A percentile compares a stretch with the other conserved stretches of the same genome.
Evolutionary conservation across 2,888 invertebrate genomes (phyloP).

Genomic region (Punctoribates punctum): DNA sequence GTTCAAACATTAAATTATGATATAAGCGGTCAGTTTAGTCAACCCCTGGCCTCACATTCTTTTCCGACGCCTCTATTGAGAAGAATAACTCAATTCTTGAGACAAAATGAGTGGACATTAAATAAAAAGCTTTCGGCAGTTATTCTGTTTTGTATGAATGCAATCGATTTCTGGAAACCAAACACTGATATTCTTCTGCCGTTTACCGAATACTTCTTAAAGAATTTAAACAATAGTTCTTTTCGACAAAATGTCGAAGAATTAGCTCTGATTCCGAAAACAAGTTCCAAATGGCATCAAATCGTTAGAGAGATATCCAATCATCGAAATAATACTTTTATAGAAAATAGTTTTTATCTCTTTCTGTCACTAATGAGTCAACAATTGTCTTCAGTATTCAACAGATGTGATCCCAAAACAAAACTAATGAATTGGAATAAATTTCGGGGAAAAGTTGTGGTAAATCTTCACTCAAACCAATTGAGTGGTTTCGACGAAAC

Average conservation of each 20-base stretch:
- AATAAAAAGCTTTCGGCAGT: background rate
- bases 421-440: background rate
- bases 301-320: background rate
- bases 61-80: background rate
- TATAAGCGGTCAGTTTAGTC: background rate
- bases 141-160: background rate
- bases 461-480: background rate
- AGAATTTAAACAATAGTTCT: slow-evolving; percentile 13
- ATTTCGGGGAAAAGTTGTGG: slow-evolving; percentile 15
- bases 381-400: slow-evolving; percentile 8
- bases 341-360: slow-evolving; percentile 22
- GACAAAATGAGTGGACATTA: background rate
- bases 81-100: background rate
- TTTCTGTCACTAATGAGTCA: background rate
- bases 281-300: slow-evolving; percentile 7
- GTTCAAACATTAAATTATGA: background rate
- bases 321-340: slow-evolving; percentile 6
- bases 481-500: background rate
- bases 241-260: background rate
- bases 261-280: background rate
- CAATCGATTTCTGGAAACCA: background rate
- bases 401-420: background rate
- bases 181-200: slow-evolving; percentile 25
- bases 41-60: background rate
- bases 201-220: slow-evolving; percentile 6